phyloP scores from a whole-genome alignment of 92 coral and sea anemone genomes.

The Plumapathes pennacea region DNA sequence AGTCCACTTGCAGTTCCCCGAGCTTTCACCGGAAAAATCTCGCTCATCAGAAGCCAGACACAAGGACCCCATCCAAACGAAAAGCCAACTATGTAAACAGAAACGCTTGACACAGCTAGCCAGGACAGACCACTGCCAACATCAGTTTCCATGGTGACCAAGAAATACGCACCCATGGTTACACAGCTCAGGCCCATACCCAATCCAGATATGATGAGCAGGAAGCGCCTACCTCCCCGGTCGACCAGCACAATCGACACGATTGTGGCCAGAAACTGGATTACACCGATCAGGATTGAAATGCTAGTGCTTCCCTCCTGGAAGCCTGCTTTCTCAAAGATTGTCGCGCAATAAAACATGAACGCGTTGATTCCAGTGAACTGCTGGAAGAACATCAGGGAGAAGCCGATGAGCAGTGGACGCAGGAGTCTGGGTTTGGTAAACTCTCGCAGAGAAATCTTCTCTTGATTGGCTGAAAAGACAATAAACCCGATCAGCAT shows the following conservation, averaged over 20 bases:
- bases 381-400: constrained; percentile 72
- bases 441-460: constrained; percentile 41
- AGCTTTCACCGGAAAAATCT: constrained; percentile 71
- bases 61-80: constrained; percentile 87
- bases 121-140: constrained; percentile 36
- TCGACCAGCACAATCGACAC: constrained; percentile 54
- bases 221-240: constrained; percentile 66
- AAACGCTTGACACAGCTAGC: constrained; percentile 56
- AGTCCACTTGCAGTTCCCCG: constrained; percentile 79
- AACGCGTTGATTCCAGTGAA: constrained; percentile 67
- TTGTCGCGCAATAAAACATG: constrained; percentile 59
- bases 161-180: constrained; percentile 67
- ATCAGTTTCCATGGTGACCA: constrained; percentile 6
- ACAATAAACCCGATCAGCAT: not conserved
- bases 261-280: constrained; percentile 47
- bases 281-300: constrained; percentile 51
- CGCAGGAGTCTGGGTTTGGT: constrained; percentile 50
- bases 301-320: constrained; percentile 45
- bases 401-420: constrained; percentile 62
- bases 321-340: constrained; percentile 70
- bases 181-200: constrained; percentile 63
- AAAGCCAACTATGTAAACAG: constrained; percentile 52
- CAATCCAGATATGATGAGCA: constrained; percentile 46
- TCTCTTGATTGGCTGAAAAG: constrained; percentile 29
- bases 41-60: constrained; percentile 90